Evolutionary conservation across 2,797 vertebrate species (phyloP).

Genomic region (Acipenser oxyrinchus): DNA sequence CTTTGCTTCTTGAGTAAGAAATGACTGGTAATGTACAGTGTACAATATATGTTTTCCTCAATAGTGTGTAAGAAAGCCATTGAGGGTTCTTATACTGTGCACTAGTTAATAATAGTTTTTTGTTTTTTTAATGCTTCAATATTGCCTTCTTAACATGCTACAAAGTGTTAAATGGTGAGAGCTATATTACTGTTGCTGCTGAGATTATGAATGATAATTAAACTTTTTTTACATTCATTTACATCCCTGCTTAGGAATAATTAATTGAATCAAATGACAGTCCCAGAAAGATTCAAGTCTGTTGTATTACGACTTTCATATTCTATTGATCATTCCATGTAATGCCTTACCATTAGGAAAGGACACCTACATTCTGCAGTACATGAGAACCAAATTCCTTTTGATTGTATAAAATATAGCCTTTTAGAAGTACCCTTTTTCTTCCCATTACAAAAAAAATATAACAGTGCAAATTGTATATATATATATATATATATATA

Average conservation of each 20-base stretch:
- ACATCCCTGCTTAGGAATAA: constrained; percentile 53
- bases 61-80: too few species aligned
- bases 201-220: constrained; percentile 60
- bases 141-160: constrained; percentile 33
- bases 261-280: constrained; percentile 51
- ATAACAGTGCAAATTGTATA: too few species aligned
- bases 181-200: constrained; percentile 48
- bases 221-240: constrained; percentile 57
- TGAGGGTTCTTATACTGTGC: too few species aligned
- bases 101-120: too few species aligned
- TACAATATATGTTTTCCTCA: too few species aligned
- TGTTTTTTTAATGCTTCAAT: constrained; percentile 22
- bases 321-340: constrained; percentile 29
- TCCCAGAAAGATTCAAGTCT: constrained; percentile 41
- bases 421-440: too few species aligned
- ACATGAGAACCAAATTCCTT: constrained; percentile 6
- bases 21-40: too few species aligned
- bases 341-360: constrained; percentile 26
- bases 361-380: constrained; percentile 20
- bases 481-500: too few species aligned
- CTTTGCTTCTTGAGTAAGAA: too few species aligned
- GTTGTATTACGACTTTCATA: constrained; percentile 38
- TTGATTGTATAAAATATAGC: constrained; percentile 6
- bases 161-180: constrained; percentile 46
- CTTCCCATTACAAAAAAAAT: too few species aligned